Conservation (phyloP, 2,113 vertebrate species). For the Martes martes region DNA sequence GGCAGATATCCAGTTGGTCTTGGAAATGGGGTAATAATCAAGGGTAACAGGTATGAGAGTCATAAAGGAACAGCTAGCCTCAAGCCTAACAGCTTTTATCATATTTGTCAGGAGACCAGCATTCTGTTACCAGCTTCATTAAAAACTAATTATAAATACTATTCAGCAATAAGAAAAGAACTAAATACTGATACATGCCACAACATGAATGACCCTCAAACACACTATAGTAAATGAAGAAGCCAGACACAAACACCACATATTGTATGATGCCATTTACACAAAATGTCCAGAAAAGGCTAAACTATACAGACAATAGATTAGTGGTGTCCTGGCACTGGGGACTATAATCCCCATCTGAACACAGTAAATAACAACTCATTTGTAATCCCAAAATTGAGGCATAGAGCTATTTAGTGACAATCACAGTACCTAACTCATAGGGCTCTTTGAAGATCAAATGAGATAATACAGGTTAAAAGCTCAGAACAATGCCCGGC, state of each 20-base stretch:
- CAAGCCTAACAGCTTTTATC: background rate
- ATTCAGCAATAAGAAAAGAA: conserved; percentile 8
- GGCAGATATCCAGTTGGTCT: background rate
- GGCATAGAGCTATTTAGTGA: background rate
- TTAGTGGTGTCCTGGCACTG: background rate
- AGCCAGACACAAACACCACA: background rate
- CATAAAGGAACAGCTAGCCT: background rate
- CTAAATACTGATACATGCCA: conserved; percentile 1
- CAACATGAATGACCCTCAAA: background rate
- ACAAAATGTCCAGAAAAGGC: background rate
- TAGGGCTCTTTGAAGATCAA: conserved; percentile 3
- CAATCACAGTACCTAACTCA: background rate
- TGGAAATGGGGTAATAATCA: background rate
- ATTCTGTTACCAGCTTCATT: background rate
- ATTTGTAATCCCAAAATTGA: background rate
- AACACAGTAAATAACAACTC: background rate
- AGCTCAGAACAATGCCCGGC: background rate
- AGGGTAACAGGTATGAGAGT: background rate
- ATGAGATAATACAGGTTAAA: conserved; percentile 17
- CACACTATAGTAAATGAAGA: background rate
- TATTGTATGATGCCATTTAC: background rate
- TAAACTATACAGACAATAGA: conserved; percentile 1
- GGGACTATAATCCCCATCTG: background rate
- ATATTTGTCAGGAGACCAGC: background rate
- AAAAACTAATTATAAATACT: conserved; percentile 1